Evolutionary conservation across 37 sponge, comb jelly and placozoan species (phyloP).

Genomic region (Oopsacas minuta): DNA sequence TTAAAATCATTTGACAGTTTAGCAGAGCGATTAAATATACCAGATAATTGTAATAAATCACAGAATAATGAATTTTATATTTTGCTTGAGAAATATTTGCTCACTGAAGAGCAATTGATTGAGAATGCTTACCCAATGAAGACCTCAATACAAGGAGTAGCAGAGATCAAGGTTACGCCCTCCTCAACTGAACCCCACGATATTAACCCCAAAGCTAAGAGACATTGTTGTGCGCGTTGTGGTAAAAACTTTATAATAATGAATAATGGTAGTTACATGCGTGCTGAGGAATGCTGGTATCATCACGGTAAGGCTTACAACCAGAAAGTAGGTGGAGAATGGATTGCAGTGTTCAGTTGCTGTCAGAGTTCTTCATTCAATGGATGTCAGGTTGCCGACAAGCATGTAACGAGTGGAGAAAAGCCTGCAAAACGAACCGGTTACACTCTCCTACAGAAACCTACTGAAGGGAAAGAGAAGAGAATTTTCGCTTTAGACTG

Average conservation of each 20-base stretch:
- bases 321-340: constrained; percentile 32
- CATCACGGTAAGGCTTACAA: constrained; percentile 56
- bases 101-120: constrained; percentile 59
- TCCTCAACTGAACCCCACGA: background rate
- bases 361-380: constrained; percentile 27
- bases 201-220: constrained; percentile 25
- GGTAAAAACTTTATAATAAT: constrained; percentile 57
- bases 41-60: background rate
- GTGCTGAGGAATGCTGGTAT: constrained; percentile 62
- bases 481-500: constrained; percentile 75
- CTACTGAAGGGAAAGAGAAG: background rate
- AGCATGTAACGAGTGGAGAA: constrained; percentile 66
- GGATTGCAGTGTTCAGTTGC: constrained; percentile 33
- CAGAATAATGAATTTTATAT: constrained; percentile 31
- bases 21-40: background rate
- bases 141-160: constrained; percentile 39
- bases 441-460: constrained; percentile 30
- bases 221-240: constrained; percentile 67
- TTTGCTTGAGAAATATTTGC: constrained; percentile 32
- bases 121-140: constrained; percentile 65
- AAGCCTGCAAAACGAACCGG: constrained; percentile 21
- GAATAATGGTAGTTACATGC: constrained; percentile 57
- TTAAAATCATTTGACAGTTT: constrained; percentile 11
- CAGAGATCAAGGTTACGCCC: constrained; percentile 27
- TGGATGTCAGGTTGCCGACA: constrained; percentile 71